phyloP scores from a whole-genome alignment of 2,888 invertebrate species.

The Noctua comes region DNA sequence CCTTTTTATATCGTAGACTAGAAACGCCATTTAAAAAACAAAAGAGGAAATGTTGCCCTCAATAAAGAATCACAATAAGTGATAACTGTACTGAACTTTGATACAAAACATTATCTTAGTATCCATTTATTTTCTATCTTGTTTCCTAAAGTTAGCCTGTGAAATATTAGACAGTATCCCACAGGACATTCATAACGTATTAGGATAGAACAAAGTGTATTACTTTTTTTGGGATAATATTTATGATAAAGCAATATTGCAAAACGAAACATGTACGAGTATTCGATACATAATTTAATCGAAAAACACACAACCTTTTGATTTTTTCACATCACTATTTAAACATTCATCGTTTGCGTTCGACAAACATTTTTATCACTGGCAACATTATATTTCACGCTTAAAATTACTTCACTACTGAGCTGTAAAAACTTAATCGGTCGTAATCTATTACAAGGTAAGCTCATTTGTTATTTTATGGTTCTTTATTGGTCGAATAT shows the following conservation, averaged over 20 bases:
- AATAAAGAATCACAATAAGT: conserved; percentile 35
- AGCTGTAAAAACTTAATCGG: conserved; percentile 54
- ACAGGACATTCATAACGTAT: conserved; percentile 6
- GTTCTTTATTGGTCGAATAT: conserved; percentile 1
- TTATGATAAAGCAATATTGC: neutral
- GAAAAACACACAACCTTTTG: neutral
- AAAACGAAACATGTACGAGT: neutral
- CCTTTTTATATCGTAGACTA: neutral
- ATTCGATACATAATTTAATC: conserved; percentile 5
- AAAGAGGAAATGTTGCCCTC: conserved; percentile 52
- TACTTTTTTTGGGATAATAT: neutral
- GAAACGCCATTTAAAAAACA: conserved; percentile 11
- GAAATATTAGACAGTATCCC: conserved; percentile 19
- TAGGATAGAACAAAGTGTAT: conserved; percentile 1
- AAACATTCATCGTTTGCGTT: neutral
- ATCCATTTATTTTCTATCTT: conserved; percentile 2
- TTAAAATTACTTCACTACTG: conserved; percentile 22
- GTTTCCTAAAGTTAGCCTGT: neutral
- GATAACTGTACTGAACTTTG: conserved; percentile 43
- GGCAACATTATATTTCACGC: conserved; percentile 30
- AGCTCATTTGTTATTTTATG: conserved; percentile 37
- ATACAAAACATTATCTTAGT: conserved; percentile 6
- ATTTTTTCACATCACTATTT: conserved; percentile 9
- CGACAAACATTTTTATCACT: conserved; percentile 16
- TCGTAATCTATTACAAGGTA: conserved; percentile 42